These are phyloP conservation scores for Pegea sp. DNA, from an alignment of 23 tunicate genomes.

Conservation along the genomic window DNA sequence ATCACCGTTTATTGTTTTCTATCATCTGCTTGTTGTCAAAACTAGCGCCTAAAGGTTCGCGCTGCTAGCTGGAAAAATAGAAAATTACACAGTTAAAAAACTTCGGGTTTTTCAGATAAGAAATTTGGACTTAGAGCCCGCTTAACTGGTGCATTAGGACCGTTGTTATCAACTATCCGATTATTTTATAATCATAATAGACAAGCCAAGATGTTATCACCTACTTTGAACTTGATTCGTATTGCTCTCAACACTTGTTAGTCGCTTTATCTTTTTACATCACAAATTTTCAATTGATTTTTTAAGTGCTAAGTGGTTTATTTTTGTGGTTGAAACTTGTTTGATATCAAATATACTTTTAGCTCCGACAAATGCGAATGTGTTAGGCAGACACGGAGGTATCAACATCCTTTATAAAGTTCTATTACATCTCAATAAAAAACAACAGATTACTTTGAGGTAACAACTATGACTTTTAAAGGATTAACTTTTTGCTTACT, in stretches of 20 bases:
- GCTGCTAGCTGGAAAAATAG: no score
- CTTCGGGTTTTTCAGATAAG: slow-evolving; percentile 49
- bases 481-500: background rate
- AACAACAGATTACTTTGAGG: slow-evolving; percentile 47
- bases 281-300: background rate
- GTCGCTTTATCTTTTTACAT: background rate
- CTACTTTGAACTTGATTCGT: slow-evolving; percentile 23
- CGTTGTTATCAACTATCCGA: slow-evolving; percentile 48
- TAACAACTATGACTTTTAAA: slow-evolving; percentile 1
- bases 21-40: slow-evolving; percentile 37
- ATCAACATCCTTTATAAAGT: slow-evolving; percentile 36
- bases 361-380: slow-evolving; percentile 50
- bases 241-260: slow-evolving; percentile 19
- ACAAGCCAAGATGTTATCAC: slow-evolving; percentile 17
- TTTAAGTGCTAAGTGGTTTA: background rate
- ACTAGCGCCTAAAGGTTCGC: slow-evolving; percentile 84
- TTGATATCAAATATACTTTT: background rate
- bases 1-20: slow-evolving; percentile 29
- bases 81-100: no score
- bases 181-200: slow-evolving; percentile 22
- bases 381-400: slow-evolving; percentile 79
- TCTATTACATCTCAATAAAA: slow-evolving; percentile 12
- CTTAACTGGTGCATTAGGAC: slow-evolving; percentile 46
- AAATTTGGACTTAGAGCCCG: slow-evolving; percentile 70
- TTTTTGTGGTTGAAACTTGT: background rate